A percentile compares a stretch with the other conserved stretches of the same genome.
Evolutionary conservation across 2,113 vertebrate genomes (phyloP).

Genomic region (Urocynchramus pylzowi): DNA sequence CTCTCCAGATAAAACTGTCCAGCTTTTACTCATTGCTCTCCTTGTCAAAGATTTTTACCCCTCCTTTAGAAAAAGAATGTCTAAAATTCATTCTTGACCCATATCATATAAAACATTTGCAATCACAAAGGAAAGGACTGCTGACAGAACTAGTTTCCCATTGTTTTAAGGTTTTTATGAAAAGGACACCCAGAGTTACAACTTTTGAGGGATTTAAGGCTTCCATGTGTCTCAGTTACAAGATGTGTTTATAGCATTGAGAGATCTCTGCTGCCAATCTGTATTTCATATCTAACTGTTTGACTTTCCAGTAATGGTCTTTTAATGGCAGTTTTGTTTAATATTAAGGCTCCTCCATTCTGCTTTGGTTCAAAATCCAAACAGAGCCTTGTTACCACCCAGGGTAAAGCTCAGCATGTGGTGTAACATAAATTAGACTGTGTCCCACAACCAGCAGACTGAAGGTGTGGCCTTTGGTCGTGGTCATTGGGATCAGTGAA

Average conservation of each 20-base stretch:
- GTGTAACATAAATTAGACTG: not conserved
- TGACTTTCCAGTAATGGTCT: not conserved
- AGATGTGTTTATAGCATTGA: not conserved
- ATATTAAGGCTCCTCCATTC: not conserved
- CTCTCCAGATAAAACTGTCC: not conserved
- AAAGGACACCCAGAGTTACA: not conserved
- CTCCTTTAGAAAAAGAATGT: not conserved
- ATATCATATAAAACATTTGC: not conserved
- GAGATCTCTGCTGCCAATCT: not conserved
- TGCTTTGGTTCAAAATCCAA: not conserved
- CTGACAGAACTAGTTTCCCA: not conserved
- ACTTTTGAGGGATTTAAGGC: not conserved
- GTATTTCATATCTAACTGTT: not conserved
- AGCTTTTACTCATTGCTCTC: not conserved
- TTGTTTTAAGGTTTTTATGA: not conserved
- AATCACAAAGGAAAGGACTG: not conserved
- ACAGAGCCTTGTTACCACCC: not conserved
- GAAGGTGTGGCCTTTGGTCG: accelerated
- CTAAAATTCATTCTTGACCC: not conserved
- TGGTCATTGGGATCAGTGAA: not conserved
- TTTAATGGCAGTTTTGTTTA: not conserved
- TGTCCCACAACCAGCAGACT: not conserved
- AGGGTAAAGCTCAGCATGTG: not conserved
- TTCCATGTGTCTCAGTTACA: not conserved
- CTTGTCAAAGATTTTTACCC: not conserved